Evolutionary conservation across 2,797 vertebrate genomes (phyloP), one percentile per base, ranked within the genome.

Genomic region (Cetoscarus ocellatus): DNA sequence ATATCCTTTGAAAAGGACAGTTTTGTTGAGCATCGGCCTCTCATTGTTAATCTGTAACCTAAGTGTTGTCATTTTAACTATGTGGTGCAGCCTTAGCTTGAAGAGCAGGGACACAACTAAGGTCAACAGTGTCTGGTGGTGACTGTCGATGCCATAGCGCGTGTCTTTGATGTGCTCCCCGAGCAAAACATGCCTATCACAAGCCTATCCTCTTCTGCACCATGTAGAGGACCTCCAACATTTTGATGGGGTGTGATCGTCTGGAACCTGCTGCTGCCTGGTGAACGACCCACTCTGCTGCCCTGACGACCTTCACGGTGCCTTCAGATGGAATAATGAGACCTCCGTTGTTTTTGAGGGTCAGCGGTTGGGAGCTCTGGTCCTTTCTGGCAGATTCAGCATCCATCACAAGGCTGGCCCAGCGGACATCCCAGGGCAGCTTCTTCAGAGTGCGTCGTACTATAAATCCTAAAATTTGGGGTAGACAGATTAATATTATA

Each of bases 331-430:
- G 62, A 36, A 71, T 75, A 19, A 74, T 18, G 10, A 82, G 65
- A 1, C 74, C 79, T 49, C 70, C 67, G 15, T 71, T 71, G 53
- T 68, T 82, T 52, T 65, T 75, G 0, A 79, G 14, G 4, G 8
- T 27, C 15, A 73, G 65, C 57, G 77, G 43, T 50, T 79, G 49
- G 68, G 61, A 79, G 60, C 67, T 79, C 34, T 40, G 15, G 45
- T 64, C 61, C 14, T 44, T 18, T 10, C 4, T 11, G 10, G 42
- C 10, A 43, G 42, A 13, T 43, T 1, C 42, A 43, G 42, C 42
- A 11, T 43, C 42, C 12, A 5, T 43, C 10, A 43, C 42, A 10
- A 43, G 12, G 3, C 0, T 36, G 19, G 61, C 69, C 19, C 19
- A 8, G 57, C 56, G 61, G 42, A 67, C 56, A 60, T 61, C 57